Base-by-base conservation (phyloP, 2,797 vertebrate genomes). In the Pelobates cultripes region DNA sequence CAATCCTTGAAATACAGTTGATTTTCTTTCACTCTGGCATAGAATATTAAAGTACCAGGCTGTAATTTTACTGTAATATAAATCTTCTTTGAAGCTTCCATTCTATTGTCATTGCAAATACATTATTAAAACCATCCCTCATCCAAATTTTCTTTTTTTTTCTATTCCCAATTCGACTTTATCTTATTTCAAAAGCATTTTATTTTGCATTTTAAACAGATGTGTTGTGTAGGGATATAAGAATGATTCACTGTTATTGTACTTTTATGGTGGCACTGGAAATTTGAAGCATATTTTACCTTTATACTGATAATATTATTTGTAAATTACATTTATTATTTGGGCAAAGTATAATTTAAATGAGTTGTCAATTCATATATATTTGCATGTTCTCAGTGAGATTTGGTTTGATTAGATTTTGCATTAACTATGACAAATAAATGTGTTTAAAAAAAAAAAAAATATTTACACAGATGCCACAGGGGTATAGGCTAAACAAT, bases 21-120 rank as follows among this genome's bases (percentile, higher is more conserved):
- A 17, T 70, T 66, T 81, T 10, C 17, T 17, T 81, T 81, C 66
- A 63, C 43, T 70, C 40, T n/a, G 57, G 43, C 44, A 75, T 81
- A 53, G 43, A 64, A 28, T 28, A 28, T 28, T 28, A 28, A 28
- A 28, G 44, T 76, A 55, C 4, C 64, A 12, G 63, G 40, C 44
- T 76, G 43, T 68, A 81, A 76, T 43, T 81, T 77, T 64, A 63
- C 73, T 81, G 73, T 76, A 76, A 51, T 75, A 76, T 76, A 81
- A 71, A 81, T 81, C 55, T 71, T 76, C 44, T 63, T 17, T 76
- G 80, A 71, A 77, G 44, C 43, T 44, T 76, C 61, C 57, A 43
- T 76, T 70, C 57, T 76, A 63, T 81, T 76, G 73, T 76, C 73
- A 76, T 63, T 40, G 73, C 57, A 76, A 81, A 77, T 57, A 77